phyloP scores from a whole-genome alignment of 2,113 vertebrate genomes.

The Pelusios castaneus region DNA sequence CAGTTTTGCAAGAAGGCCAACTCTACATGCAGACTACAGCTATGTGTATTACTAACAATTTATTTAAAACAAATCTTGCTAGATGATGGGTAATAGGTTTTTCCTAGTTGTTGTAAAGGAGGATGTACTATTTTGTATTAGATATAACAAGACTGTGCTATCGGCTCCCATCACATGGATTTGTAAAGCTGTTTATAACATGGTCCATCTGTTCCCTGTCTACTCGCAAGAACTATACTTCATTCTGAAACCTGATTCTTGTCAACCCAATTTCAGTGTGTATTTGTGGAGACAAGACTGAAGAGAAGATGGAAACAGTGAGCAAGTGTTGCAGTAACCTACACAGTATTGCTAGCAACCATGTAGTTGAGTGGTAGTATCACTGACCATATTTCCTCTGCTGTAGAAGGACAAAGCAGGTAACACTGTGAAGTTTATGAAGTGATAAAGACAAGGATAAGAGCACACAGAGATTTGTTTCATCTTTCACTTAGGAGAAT shows the following conservation, averaged over 20 bases:
- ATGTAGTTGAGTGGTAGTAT: not conserved
- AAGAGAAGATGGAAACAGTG: not conserved
- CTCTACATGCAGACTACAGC: not conserved
- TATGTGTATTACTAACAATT: not conserved
- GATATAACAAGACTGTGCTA: not conserved
- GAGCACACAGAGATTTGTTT: not conserved
- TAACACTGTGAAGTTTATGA: not conserved
- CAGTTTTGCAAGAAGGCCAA: not conserved
- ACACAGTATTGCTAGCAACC: not conserved
- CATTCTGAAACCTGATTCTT: not conserved
- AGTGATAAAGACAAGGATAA: not conserved
- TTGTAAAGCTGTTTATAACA: not conserved
- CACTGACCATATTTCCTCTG: not conserved
- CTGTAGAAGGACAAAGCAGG: fast-evolving
- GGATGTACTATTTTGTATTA: not conserved
- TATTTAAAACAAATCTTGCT: not conserved
- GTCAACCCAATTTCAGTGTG: not conserved
- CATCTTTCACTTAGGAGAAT: not conserved
- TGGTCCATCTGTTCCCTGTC: not conserved
- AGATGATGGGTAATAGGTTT: not conserved
- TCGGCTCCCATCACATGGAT: not conserved
- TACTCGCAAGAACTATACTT: not conserved
- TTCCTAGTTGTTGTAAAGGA: not conserved
- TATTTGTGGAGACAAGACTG: not conserved
- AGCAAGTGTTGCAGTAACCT: not conserved